Evolutionary conservation across 2,888 invertebrate species (phyloP), one percentile per base, ranked within the genome.

Genomic region (Phrixothrix hirtus): DNA sequence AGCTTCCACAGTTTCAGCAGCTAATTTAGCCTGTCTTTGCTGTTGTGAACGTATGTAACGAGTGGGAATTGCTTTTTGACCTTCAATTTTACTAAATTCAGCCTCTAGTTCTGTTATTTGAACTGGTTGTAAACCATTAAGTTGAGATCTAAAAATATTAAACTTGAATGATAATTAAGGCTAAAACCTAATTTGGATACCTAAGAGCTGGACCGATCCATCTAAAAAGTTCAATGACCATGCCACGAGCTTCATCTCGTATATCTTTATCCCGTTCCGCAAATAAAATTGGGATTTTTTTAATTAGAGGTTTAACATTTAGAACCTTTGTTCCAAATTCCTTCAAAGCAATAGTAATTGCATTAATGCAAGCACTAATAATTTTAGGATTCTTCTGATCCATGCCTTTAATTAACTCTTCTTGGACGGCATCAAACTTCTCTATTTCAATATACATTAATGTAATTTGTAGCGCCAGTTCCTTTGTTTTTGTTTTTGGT

Each of bases 321-420:
- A 98, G 83, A 1, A 95, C 90, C 79, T 96, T 96, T 44, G 88
- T 85, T 0, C 98, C 97, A 76, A 96, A 98, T 73, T 92, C 92
- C 63, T 87, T 87, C 15, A 97, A 75, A 0, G 92, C 88, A 31
- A 85, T 81, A 14, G 89, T 87, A 4, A 90, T 75, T 0, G 88
- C 84, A 3, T 85, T 80, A 1, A 91, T 82, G 72, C 93, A 95
- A 0, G 90, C 95, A 0, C 90, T 79, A 0, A 95, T 91, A 53
- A 95, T 92, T 78, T 96, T 98, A 0, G 98, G 97, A 75, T 96
- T 96, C 75, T 98, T 98, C 64, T 92, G 92, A 32, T 93, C 91
- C 78, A 94, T 88, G 25, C 97, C 97, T 77, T 95, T 95, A 12
- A 95, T 78, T 1, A 98, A 78, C 74, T 95, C 96, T 61, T 97